Conservation (phyloP, 2,113 vertebrate genomes). For the Gila orcuttii region DNA sequence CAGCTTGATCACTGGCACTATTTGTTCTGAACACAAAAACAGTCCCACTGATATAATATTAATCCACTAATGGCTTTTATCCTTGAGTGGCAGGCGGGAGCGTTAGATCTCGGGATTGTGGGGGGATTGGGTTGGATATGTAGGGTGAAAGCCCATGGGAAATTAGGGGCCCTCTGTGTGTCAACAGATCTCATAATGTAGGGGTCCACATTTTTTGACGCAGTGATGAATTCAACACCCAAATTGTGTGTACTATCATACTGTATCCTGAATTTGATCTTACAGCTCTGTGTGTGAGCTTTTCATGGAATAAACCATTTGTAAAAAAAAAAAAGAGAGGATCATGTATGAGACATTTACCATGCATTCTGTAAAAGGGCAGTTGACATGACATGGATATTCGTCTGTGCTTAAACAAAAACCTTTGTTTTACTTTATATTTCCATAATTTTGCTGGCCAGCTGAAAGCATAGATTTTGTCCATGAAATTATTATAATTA, state of each 20-base stretch:
- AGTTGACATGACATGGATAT: neutral
- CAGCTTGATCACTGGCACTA: conserved; percentile 64
- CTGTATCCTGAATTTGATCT: neutral
- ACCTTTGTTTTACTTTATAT: no score
- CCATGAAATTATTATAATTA: no score
- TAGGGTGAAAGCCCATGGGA: conserved; percentile 26
- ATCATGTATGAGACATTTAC: neutral
- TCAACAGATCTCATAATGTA: conserved; percentile 29
- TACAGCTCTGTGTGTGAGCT: neutral
- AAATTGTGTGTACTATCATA: neutral
- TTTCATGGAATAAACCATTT: neutral
- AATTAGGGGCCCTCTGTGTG: conserved; percentile 24
- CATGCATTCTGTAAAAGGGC: neutral
- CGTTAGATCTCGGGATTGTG: conserved; percentile 49
- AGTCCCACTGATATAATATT: conserved; percentile 70
- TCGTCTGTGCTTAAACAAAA: no score
- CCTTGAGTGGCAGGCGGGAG: conserved; percentile 43
- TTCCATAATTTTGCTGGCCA: no score
- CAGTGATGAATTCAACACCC: neutral
- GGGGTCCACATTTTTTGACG: neutral
- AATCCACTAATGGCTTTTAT: conserved; percentile 68
- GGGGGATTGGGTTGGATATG: conserved; percentile 19
- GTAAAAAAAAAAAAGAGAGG: neutral
- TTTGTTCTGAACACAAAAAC: conserved; percentile 60
- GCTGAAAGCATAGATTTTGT: no score